phyloP scores from a whole-genome alignment of 1,140 invertebrate species.

The Scaptodrosophila lebanonensis region DNA sequence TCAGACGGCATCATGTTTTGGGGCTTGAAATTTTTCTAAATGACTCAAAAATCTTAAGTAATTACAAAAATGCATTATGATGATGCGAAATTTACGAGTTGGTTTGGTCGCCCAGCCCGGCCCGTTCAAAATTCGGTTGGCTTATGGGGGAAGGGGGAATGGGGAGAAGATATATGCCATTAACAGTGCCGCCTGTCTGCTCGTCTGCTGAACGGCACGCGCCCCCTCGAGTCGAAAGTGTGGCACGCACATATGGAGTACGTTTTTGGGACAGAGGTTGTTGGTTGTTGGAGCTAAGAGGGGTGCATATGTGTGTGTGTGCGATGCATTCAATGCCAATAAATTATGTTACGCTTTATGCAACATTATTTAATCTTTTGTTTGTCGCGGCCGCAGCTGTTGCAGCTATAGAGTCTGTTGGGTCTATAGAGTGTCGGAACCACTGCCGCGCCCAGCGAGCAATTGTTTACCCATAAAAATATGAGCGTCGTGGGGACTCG shows the following conservation, averaged over 20 bases:
- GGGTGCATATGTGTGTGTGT: constrained; percentile 45
- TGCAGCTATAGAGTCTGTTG: background rate
- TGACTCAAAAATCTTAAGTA: constrained; percentile 74
- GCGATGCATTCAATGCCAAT: constrained; percentile 74
- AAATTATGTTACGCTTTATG: constrained; percentile 76
- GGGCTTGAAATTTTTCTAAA: constrained; percentile 62
- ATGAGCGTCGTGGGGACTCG: constrained; percentile 8
- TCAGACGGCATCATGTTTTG: constrained; percentile 44
- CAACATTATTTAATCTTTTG: constrained; percentile 76
- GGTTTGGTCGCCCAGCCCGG: constrained; percentile 20
- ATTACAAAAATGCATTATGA: constrained; percentile 75
- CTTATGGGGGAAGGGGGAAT: too few relatives aligned
- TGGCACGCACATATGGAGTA: too few relatives aligned
- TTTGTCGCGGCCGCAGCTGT: constrained; percentile 51
- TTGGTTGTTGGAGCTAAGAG: too few relatives aligned
- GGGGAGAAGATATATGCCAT: too few relatives aligned
- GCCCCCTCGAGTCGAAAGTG: too few relatives aligned
- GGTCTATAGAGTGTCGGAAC: background rate
- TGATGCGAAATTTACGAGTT: constrained; percentile 72
- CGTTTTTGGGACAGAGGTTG: background rate
- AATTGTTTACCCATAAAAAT: constrained; percentile 73
- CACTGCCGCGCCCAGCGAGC: constrained; percentile 12
- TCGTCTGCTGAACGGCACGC: too few relatives aligned
- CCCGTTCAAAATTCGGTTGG: background rate
- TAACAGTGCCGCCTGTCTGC: constrained; percentile 4